phyloP scores from a whole-genome alignment of 2,797 vertebrate species.

The Paratrypauchen microcephalus region DNA sequence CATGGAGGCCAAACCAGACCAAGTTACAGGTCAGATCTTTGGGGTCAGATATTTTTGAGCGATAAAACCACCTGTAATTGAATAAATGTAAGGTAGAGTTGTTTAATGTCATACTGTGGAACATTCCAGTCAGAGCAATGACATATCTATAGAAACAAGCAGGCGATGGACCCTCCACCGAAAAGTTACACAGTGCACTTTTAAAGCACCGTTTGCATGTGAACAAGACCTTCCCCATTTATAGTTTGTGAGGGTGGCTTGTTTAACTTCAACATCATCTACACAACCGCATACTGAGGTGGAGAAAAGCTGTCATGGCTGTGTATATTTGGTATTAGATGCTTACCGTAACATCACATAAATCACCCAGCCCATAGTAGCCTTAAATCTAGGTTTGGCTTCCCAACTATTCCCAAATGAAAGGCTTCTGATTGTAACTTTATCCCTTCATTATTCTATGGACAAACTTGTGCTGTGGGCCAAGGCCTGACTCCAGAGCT shows the following conservation, averaged over 20 bases:
- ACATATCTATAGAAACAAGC: no score
- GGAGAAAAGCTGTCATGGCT: slow-evolving; percentile 3
- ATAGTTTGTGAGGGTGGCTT: neutral
- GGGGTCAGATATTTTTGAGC: no score
- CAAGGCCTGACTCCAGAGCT: slow-evolving; percentile 2
- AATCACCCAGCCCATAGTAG: slow-evolving; percentile 12
- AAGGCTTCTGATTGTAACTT: slow-evolving; percentile 17
- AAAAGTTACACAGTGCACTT: no score
- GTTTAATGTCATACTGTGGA: no score
- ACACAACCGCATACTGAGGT: neutral
- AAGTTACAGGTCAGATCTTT: no score
- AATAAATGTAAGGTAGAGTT: no score
- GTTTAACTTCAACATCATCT: neutral
- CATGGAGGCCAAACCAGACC: no score
- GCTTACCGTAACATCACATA: slow-evolving; percentile 12
- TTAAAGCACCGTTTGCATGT: neutral
- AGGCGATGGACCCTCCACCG: no score
- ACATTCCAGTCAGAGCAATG: no score
- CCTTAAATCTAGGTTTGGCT: slow-evolving; percentile 1
- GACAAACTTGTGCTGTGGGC: slow-evolving; percentile 2
- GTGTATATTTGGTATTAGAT: slow-evolving; percentile 1
- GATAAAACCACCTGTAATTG: no score
- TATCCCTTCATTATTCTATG: slow-evolving; percentile 13
- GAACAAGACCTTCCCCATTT: neutral
- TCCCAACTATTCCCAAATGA: slow-evolving; percentile 3